Evolutionary conservation across 1,140 invertebrate species (phyloP).

Genomic region (Frieseomelitta varia): DNA sequence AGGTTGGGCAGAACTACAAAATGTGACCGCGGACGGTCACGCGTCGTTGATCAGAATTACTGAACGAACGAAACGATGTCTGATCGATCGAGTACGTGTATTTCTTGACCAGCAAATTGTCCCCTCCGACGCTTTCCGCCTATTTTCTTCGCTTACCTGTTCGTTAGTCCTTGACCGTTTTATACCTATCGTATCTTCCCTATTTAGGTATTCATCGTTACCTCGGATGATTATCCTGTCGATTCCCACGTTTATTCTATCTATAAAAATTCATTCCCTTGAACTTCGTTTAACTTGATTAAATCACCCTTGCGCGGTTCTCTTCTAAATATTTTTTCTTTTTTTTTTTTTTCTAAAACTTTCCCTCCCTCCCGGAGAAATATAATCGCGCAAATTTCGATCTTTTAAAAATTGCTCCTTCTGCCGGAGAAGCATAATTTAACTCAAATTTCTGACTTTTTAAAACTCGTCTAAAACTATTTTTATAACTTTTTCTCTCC

Average conservation of each 20-base stretch:
- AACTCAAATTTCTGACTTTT: no score
- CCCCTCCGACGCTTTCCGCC: slow-evolving; percentile 42
- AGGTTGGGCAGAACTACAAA: background rate
- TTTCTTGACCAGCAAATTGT: slow-evolving; percentile 53
- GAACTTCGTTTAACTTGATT: background rate
- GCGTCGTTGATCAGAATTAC: slow-evolving; percentile 52
- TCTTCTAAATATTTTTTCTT: no score
- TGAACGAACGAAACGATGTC: slow-evolving; percentile 53
- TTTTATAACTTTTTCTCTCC: no score
- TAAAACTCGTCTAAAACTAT: no score
- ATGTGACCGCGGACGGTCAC: slow-evolving; percentile 17
- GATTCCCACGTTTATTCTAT: background rate
- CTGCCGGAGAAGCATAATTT: no score
- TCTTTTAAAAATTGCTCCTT: no score
- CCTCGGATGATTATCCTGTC: slow-evolving; percentile 35
- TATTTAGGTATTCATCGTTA: slow-evolving; percentile 50
- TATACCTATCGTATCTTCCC: slow-evolving; percentile 50
- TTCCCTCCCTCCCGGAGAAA: no score
- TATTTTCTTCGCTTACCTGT: slow-evolving; percentile 60
- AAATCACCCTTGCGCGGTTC: background rate
- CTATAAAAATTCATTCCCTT: background rate
- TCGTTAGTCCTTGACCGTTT: slow-evolving; percentile 64
- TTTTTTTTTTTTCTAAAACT: no score
- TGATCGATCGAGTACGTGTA: slow-evolving; percentile 53
- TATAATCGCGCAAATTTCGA: no score